phyloP scores from a whole-genome alignment of 2,888 invertebrate genomes.

The Bellardia pandia region DNA sequence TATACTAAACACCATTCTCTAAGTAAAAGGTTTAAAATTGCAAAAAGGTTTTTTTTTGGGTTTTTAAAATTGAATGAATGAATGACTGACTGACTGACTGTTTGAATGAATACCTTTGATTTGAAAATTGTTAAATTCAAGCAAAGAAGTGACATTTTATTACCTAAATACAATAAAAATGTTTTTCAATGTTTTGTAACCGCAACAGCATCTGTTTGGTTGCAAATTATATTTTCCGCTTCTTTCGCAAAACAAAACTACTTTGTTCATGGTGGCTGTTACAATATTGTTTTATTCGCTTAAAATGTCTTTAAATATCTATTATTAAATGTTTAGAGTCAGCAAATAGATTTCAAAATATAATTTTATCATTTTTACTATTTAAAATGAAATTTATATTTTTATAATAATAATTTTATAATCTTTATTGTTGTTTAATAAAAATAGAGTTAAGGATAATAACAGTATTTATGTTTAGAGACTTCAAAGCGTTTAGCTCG shows the following conservation, averaged over 20 bases:
- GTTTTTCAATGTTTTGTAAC: not conserved
- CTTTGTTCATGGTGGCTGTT: not conserved
- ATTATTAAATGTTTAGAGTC: not conserved
- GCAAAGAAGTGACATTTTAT: not conserved
- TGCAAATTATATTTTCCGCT: not conserved
- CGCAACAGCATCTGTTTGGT: slow-evolving; percentile 4
- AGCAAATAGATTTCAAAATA: not conserved
- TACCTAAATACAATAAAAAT: not conserved
- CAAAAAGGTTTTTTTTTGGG: no score
- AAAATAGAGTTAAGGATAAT: no score
- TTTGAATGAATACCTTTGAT: slow-evolving; percentile 1
- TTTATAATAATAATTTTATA: not conserved
- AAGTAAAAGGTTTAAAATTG: no score
- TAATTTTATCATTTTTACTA: not conserved
- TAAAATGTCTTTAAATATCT: slow-evolving; percentile 8
- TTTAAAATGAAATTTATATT: not conserved
- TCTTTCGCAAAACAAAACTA: not conserved
- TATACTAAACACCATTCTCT: no score
- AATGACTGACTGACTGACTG: no score
- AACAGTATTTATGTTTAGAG: no score
- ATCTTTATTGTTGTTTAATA: no score
- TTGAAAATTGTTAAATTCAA: not conserved
- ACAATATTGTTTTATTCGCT: not conserved
- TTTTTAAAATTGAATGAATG: no score
- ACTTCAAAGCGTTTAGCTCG: no score